Conservation (phyloP, 2,113 vertebrate genomes). For the Syngnathus scovelli region DNA sequence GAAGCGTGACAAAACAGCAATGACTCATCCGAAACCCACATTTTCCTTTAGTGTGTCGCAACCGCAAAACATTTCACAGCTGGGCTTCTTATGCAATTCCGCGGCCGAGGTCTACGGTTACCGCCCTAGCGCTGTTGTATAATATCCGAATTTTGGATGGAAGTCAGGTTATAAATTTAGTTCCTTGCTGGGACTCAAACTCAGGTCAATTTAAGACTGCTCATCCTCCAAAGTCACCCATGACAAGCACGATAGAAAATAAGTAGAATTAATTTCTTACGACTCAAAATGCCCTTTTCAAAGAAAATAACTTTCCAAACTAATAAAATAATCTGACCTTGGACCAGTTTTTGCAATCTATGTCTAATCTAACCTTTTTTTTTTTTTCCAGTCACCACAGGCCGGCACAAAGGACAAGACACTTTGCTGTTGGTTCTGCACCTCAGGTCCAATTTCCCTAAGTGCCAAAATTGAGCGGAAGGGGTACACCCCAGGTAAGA, state of each 20-base stretch:
- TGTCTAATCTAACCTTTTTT: background rate
- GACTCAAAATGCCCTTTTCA: no score
- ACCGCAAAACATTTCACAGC: background rate
- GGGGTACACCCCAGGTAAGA: constrained; percentile 96
- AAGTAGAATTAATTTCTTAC: no score
- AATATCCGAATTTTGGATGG: background rate
- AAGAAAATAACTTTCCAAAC: no score
- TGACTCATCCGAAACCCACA: background rate
- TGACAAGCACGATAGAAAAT: no score
- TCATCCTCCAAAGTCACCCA: no score
- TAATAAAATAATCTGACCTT: background rate
- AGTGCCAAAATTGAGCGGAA: constrained; percentile 99
- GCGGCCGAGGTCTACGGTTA: background rate
- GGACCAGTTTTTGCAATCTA: background rate
- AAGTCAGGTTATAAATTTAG: background rate
- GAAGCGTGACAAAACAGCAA: constrained; percentile 17
- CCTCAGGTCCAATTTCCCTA: constrained; percentile 99
- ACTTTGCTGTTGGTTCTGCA: constrained; percentile 99
- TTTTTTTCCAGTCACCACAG: constrained; percentile 85
- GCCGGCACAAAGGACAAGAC: constrained; percentile 99
- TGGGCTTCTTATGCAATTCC: background rate
- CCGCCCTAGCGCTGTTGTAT: background rate
- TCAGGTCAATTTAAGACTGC: background rate
- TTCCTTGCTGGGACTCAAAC: background rate
- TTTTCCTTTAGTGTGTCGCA: constrained; percentile 10